Percentiles rank a stretch among this genome's conserved stretches.
Conservation (phyloP, 1,140 invertebrate species). For the Cepaea nemoralis region DNA sequence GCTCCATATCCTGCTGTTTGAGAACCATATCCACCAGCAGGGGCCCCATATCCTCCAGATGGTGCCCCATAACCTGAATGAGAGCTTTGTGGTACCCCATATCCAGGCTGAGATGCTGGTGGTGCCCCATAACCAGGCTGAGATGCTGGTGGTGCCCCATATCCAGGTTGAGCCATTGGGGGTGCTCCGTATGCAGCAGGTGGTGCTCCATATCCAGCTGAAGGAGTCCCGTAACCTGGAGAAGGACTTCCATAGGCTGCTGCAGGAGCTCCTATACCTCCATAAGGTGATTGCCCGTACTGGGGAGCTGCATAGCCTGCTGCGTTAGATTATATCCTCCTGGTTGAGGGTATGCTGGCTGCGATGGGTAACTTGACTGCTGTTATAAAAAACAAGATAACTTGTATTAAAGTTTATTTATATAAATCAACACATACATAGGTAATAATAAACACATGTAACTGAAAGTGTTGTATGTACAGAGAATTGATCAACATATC, state of each 20-base stretch:
- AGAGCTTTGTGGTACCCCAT: slow-evolving; percentile 22
- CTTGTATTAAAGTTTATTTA: too few species aligned
- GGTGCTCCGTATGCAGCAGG: slow-evolving; percentile 35
- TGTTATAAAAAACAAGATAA: too few species aligned
- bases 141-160: slow-evolving; percentile 29
- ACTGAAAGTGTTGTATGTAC: too few species aligned
- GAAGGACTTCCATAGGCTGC: slow-evolving; percentile 20
- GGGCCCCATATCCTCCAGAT: slow-evolving; percentile 19
- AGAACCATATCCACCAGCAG: slow-evolving; percentile 15
- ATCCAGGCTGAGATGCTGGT: slow-evolving; percentile 31
- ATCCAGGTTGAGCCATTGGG: not conserved
- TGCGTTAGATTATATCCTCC: slow-evolving; percentile 34
- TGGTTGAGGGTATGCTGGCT: slow-evolving; percentile 41
- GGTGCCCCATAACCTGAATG: slow-evolving; percentile 25
- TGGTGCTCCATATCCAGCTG: slow-evolving; percentile 41
- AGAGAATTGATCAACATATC: too few species aligned
- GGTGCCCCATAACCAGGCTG: slow-evolving; percentile 44
- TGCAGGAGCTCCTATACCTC: slow-evolving; percentile 20
- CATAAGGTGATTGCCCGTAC: slow-evolving; percentile 35
- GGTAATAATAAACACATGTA: too few species aligned
- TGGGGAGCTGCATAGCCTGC: slow-evolving; percentile 38
- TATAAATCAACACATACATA: too few species aligned
- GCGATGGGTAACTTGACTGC: slow-evolving; percentile 30
- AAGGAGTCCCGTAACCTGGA: slow-evolving; percentile 42
- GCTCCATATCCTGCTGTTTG: slow-evolving; percentile 16